Conservation (phyloP, 2,113 vertebrate species). For the Pelecanoides urinatrix region DNA sequence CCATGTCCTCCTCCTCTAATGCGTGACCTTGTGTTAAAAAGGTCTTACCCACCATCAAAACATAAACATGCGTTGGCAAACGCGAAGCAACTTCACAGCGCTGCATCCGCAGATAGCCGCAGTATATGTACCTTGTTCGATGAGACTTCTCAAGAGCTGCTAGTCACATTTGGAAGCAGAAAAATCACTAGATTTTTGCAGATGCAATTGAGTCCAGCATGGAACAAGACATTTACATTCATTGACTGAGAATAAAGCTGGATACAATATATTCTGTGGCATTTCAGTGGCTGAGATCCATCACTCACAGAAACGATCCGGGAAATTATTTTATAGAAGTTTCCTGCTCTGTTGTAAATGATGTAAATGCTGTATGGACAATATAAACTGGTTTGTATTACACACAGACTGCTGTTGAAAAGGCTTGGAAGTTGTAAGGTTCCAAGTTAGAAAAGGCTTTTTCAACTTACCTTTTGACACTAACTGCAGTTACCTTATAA, state of each 20-base stretch:
- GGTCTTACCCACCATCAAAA: neutral
- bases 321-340: neutral
- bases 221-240: neutral
- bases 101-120: neutral
- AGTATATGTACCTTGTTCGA: accelerated
- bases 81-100: accelerated
- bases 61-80: neutral
- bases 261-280: neutral
- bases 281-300: neutral
- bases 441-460: neutral
- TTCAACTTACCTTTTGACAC: neutral
- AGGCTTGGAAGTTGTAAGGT: neutral
- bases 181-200: neutral
- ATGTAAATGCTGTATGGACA: neutral
- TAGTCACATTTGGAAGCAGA: neutral
- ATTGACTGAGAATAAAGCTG: neutral
- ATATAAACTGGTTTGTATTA: neutral
- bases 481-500: neutral
- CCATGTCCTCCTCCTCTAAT: neutral
- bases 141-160: neutral
- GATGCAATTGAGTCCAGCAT: neutral
- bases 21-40: neutral
- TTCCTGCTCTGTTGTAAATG: neutral
- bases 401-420: neutral
- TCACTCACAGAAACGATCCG: neutral